Percentiles rank a stretch among this genome's conserved stretches.
Conservation (phyloP, 1,140 invertebrate genomes). For the Xylocopa sonorina region DNA sequence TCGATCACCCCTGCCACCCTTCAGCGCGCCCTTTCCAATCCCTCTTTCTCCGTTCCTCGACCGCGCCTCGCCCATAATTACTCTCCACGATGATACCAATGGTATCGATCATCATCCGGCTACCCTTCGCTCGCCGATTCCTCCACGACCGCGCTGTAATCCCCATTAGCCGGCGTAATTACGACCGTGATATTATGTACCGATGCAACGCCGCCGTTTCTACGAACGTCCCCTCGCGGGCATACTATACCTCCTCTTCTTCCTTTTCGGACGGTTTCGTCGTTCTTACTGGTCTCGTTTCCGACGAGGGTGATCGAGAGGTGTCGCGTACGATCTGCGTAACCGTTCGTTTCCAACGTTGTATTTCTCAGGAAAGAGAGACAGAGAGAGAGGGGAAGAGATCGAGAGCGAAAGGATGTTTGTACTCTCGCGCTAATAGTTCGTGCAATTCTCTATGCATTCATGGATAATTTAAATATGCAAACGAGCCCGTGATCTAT, state of each 20-base stretch:
- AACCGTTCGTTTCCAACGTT: no score
- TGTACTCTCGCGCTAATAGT: no score
- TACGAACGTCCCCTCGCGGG: conserved; percentile 5
- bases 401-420: no score
- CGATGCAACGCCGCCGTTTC: conserved; percentile 35
- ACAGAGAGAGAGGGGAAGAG: no score
- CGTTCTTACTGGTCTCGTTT: neutral
- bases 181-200: conserved; percentile 43
- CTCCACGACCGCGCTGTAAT: conserved; percentile 49
- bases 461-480: no score
- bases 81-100: conserved; percentile 70
- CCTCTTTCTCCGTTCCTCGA: neutral
- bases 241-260: neutral
- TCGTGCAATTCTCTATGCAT: no score
- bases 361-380: no score
- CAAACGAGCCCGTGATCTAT: no score
- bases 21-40: conserved; percentile 39
- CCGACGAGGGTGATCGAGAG: no score
- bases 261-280: neutral
- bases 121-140: conserved; percentile 59
- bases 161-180: conserved; percentile 64
- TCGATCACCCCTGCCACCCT: no score
- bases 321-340: no score
- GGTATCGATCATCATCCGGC: conserved; percentile 69
- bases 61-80: conserved; percentile 70